Conservation (phyloP, 2,797 vertebrate genomes). For the Enteromius unitaeniatus region DNA sequence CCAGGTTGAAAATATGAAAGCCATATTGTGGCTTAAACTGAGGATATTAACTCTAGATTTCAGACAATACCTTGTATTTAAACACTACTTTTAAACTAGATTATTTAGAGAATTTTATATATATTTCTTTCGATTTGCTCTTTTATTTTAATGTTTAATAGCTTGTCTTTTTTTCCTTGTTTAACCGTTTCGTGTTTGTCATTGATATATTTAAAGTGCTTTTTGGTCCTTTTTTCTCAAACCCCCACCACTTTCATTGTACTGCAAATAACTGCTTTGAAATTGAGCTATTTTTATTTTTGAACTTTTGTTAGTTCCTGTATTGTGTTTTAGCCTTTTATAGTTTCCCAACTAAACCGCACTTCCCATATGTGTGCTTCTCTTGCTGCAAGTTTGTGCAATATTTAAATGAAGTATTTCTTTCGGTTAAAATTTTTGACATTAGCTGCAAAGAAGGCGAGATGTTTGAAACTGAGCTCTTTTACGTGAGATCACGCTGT, state of each 20-base stretch:
- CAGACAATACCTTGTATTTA: conserved; percentile 15
- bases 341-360: conserved; percentile 10
- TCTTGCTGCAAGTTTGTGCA: not conserved
- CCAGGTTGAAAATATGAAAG: conserved; percentile 36
- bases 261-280: not conserved
- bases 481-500: conserved; percentile 16
- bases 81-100: not conserved
- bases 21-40: conserved; percentile 22
- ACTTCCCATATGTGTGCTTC: not conserved
- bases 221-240: not conserved
- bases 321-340: conserved; percentile 15
- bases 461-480: conserved; percentile 15
- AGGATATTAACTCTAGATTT: conserved; percentile 27
- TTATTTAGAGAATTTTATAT: not conserved
- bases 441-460: not conserved
- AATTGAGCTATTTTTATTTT: conserved; percentile 15
- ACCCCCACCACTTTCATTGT: not conserved
- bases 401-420: conserved; percentile 18
- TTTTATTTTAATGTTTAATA: not conserved
- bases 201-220: not conserved
- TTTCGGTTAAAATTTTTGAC: not conserved
- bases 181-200: not conserved
- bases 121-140: not conserved
- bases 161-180: not conserved
- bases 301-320: conserved; percentile 10